phyloP scores from a whole-genome alignment of 2,888 invertebrate genomes.

The Sycophila texana region DNA sequence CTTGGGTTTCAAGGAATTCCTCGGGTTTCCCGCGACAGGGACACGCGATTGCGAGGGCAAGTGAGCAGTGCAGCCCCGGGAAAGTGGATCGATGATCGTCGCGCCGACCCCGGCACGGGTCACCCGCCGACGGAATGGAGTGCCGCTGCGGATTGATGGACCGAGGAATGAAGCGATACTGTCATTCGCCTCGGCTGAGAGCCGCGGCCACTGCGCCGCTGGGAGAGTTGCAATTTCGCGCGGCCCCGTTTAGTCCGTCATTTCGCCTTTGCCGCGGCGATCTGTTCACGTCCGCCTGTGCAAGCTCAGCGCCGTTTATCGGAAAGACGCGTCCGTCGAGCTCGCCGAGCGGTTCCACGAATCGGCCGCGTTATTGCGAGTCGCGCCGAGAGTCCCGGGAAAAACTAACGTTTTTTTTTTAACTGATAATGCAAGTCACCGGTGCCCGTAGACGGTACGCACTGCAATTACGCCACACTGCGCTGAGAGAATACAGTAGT shows the following conservation, averaged over 20 bases:
- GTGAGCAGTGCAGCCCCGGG: not conserved
- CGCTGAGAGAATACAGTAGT: too few species aligned
- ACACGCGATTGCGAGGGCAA: slow-evolving; percentile 34
- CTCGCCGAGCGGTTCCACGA: too few species aligned
- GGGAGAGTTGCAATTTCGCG: slow-evolving; percentile 21
- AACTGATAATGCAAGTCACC: too few species aligned
- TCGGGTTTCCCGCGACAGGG: not conserved
- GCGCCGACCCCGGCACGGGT: not conserved
- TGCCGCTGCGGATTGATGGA: slow-evolving; percentile 18
- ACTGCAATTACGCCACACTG: too few species aligned
- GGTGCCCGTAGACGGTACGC: too few species aligned
- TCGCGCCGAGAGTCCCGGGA: too few species aligned
- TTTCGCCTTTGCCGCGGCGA: not conserved
- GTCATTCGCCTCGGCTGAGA: slow-evolving; percentile 35
- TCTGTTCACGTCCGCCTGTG: not conserved
- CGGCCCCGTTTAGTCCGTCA: not conserved
- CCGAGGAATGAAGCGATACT: slow-evolving; percentile 41
- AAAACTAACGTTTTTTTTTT: too few species aligned
- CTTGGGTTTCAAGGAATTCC: slow-evolving; percentile 40
- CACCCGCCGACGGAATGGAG: not conserved
- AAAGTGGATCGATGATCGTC: not conserved
- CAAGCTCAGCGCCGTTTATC: not conserved
- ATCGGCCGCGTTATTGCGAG: too few species aligned
- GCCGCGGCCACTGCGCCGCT: not conserved
- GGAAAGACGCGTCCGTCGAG: not conserved